Conservation (phyloP, 2,888 invertebrate genomes). For the Abrostola tripartita region DNA sequence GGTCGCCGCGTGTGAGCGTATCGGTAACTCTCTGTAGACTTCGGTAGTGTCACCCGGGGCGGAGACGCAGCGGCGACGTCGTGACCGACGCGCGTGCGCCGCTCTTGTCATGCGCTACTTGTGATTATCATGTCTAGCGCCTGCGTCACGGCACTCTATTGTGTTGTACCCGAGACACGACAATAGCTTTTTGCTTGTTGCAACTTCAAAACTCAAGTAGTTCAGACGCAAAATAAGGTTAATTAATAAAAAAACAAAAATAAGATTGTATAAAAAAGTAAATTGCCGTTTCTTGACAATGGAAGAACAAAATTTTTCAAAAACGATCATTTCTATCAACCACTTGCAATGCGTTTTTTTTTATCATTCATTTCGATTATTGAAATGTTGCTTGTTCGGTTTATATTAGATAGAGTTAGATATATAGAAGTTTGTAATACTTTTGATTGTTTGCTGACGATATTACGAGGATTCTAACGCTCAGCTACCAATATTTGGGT, state of each 20-base stretch:
- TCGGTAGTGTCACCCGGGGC: conserved; percentile 74
- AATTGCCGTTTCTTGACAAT: conserved; percentile 52
- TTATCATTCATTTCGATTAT: conserved; percentile 30
- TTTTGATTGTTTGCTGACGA: conserved; percentile 4
- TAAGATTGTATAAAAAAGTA: conserved; percentile 42
- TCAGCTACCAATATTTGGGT: conserved; percentile 56
- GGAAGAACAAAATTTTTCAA: conserved; percentile 25
- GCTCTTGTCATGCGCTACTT: conserved; percentile 83
- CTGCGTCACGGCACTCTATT: conserved; percentile 71
- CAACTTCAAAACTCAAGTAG: conserved; percentile 60
- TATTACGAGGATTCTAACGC: conserved; percentile 18
- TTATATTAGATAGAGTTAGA: too few species aligned
- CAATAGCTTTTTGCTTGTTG: conserved; percentile 59
- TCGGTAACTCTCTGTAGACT: conserved; percentile 50
- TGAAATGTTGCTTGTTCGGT: conserved; percentile 21
- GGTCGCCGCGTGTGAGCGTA: conserved; percentile 53
- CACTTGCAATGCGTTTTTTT: conserved; percentile 22
- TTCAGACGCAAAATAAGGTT: conserved; percentile 61
- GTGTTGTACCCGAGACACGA: conserved; percentile 54
- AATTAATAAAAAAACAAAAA: conserved; percentile 64
- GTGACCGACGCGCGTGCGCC: conserved; percentile 83
- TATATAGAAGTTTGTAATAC: conserved; percentile 8
- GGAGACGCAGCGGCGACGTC: conserved; percentile 63
- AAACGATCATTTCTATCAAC: conserved; percentile 29
- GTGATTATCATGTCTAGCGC: conserved; percentile 82